Conservation (phyloP, 2,113 vertebrate genomes). For the Chaetops frenatus region DNA sequence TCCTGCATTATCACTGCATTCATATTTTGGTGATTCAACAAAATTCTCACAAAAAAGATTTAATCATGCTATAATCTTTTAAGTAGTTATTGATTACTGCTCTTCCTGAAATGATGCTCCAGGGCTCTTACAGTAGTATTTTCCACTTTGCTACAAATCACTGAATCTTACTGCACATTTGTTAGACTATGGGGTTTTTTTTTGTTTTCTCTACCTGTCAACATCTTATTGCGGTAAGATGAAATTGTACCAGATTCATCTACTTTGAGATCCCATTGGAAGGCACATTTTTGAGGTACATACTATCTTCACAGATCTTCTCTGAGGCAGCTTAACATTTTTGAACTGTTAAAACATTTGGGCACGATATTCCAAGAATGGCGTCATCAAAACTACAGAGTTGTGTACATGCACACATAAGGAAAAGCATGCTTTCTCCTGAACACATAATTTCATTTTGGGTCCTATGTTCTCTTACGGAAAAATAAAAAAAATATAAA, state of each 20-base stretch:
- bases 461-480: background rate
- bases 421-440: background rate
- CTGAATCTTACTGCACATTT: background rate
- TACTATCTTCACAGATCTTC: background rate
- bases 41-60: background rate
- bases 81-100: background rate
- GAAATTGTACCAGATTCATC: background rate
- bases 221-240: background rate
- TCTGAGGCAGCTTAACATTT: background rate
- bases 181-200: background rate
- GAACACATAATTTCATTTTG: background rate
- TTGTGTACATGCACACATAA: background rate
- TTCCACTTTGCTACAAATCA: background rate
- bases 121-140: background rate
- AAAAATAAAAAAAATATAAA: background rate
- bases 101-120: background rate
- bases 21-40: background rate
- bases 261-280: background rate
- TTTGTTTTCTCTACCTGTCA: background rate
- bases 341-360: background rate
- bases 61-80: background rate
- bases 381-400: background rate
- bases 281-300: background rate
- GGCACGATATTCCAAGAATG: background rate
- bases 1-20: background rate